Base-by-base conservation (phyloP, 1,140 invertebrate genomes). In the Holotrichia oblita region DNA sequence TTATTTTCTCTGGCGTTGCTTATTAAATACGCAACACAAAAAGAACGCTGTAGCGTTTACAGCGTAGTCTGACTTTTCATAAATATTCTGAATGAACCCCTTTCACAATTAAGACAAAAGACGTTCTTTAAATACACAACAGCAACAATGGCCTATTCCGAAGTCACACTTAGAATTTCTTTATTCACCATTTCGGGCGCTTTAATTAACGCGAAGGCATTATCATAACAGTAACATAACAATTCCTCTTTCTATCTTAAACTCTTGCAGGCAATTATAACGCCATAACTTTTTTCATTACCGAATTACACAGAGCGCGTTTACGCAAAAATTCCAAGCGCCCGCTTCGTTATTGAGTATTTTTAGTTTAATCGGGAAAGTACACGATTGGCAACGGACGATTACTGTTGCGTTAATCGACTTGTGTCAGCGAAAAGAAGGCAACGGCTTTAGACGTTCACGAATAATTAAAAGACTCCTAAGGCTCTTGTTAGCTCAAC, bases 261-360 rank as follows among this genome's bases (percentile, higher is more conserved):
- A 69, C 61, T 69, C 61, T 69, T 34, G 61, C 61, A 69, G 61
- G 61, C 61, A 69, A 69, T 69, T 69, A 69, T 69, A 69, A 27
- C 61, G 61, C 61, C 61, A 69, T 69, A 69, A 69, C 61, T 69
- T 69, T 69, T 69, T 69, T 69, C 61, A 69, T 69, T 69, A 69
- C 61, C 61, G 27, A 69, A 69, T 14, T 3, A 17, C 10, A 20
- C 61, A 24, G 22, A 27, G 22, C 27, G 61, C 14, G 59, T 22
- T 64, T 64, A 64, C 61, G 61, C 8, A 69, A 69, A 69, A 69
- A 69, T 69, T 69, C 61, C 27, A 69, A 69, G 2, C 61, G 48
- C 8, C 61, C 10, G 22, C 61, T 9, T 69, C 22, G 61, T 17
- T 69, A 20, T 6, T 69, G 22, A 27, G 61, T 34, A 12, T 34